Evolutionary conservation across 2,797 vertebrate species (phyloP).

Genomic region (Coendou prehensilis): DNA sequence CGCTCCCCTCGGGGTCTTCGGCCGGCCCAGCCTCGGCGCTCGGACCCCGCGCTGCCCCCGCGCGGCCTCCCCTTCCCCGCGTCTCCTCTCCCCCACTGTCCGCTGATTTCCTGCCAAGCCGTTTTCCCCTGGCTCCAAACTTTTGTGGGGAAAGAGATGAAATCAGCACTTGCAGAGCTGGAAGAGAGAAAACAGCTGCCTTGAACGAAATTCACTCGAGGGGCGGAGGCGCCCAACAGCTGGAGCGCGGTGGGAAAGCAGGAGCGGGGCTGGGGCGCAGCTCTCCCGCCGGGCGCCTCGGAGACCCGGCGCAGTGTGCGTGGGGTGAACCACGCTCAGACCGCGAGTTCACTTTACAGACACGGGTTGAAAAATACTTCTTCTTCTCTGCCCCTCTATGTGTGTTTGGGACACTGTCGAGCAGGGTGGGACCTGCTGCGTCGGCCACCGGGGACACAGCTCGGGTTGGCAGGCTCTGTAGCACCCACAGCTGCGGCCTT

Average conservation of each 20-base stretch:
- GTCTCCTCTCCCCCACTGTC: conserved; percentile 44
- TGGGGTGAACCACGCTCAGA: background rate
- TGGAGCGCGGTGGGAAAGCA: conserved; percentile 55
- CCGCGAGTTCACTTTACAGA: background rate
- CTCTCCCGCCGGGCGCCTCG: background rate
- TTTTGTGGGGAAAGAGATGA: conserved; percentile 78
- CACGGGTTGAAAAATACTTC: background rate
- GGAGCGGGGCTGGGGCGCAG: background rate
- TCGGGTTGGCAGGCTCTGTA: background rate
- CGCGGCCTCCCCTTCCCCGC: background rate
- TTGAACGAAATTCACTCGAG: conserved; percentile 54
- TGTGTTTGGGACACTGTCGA: background rate
- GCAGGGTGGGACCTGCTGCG: background rate
- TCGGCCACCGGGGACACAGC: background rate
- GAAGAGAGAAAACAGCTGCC: conserved; percentile 82
- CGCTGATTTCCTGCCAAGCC: conserved; percentile 77
- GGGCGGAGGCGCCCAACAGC: conserved; percentile 15
- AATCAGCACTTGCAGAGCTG: conserved; percentile 82
- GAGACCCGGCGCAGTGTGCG: background rate
- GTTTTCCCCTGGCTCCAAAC: conserved; percentile 79
- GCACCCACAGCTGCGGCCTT: background rate
- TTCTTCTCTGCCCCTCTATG: background rate
- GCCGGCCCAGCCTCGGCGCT: background rate
- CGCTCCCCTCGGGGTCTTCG: background rate
- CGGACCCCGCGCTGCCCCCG: background rate